phyloP scores from a whole-genome alignment of 2,797 vertebrate genomes.

The Melanogrammus aeglefinus region DNA sequence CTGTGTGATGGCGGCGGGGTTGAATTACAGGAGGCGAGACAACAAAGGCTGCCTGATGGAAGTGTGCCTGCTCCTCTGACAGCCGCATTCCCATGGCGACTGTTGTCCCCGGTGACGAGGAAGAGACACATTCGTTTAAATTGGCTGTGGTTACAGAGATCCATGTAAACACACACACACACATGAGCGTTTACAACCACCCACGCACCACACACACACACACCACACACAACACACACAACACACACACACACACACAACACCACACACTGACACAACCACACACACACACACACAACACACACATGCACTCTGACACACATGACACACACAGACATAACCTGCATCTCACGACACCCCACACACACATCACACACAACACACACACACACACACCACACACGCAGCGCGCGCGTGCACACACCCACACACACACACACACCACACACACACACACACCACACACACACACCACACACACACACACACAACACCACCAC shows the following conservation, averaged over 20 bases:
- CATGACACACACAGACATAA: not conserved
- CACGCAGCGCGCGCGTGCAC: no score
- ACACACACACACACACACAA: conserved; percentile 14
- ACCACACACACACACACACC: not conserved
- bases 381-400: conserved; percentile 14
- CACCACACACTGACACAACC: no score
- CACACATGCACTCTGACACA: conserved; percentile 11
- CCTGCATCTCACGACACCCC: not conserved
- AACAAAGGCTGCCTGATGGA: conserved; percentile 53
- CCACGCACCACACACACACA: no score
- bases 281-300: not conserved
- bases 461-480: not conserved
- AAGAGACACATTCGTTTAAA: conserved; percentile 36
- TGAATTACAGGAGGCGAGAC: conserved; percentile 46
- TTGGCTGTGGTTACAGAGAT: conserved; percentile 21
- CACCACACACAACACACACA: no score
- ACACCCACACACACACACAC: not conserved
- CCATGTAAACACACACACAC: conserved; percentile 19
- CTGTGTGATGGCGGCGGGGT: not conserved
- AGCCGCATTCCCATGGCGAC: conserved; percentile 65
- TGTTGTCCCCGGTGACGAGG: conserved; percentile 54
- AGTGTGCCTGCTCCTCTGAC: conserved; percentile 62
- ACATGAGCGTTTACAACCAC: conserved; percentile 35
- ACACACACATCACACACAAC: not conserved
- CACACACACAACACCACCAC: no score